Evolutionary conservation across 2,888 invertebrate species (phyloP).

Genomic region (Parelbella ahira): DNA sequence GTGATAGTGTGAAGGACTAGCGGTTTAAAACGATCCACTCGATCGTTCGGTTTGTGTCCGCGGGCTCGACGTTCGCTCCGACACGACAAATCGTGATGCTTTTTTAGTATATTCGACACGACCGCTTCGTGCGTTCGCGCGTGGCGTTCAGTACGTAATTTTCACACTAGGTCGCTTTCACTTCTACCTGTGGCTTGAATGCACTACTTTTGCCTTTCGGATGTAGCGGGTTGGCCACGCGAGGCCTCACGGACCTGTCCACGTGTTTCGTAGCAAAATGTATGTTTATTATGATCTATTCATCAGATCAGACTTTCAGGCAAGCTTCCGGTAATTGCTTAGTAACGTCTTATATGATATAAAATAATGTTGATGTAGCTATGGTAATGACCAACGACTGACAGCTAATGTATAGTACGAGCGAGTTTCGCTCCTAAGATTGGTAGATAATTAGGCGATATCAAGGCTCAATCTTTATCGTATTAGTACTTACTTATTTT

Average conservation of each 20-base stretch:
- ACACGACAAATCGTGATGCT: constrained; percentile 8
- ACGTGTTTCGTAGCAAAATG: constrained; percentile 3
- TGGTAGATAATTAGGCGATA: constrained; percentile 20
- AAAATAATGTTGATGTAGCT: constrained; percentile 6
- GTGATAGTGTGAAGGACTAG: not conserved
- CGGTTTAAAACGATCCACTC: not conserved
- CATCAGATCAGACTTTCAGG: constrained; percentile 18
- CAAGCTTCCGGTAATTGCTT: constrained; percentile 19
- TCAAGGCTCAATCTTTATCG: constrained; percentile 23
- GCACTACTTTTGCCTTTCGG: not conserved
- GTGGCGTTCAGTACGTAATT: constrained; percentile 6
- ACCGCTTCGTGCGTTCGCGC: constrained; percentile 6
- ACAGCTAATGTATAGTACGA: constrained; percentile 7
- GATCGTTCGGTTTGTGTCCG: too few relatives aligned
- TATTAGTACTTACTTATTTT: too few relatives aligned
- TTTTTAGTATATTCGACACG: constrained; percentile 10
- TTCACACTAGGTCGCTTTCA: constrained; percentile 13
- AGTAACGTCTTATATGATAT: constrained; percentile 17
- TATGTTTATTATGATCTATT: constrained; percentile 27
- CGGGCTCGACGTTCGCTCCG: not conserved
- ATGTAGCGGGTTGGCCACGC: constrained; percentile 11
- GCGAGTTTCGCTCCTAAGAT: constrained; percentile 8
- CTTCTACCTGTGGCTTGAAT: constrained; percentile 12
- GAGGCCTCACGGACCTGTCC: constrained; percentile 8
- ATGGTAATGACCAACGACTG: constrained; percentile 20